Evolutionary conservation across 2,113 vertebrate species (phyloP).

Genomic region (Hippolais icterina): DNA sequence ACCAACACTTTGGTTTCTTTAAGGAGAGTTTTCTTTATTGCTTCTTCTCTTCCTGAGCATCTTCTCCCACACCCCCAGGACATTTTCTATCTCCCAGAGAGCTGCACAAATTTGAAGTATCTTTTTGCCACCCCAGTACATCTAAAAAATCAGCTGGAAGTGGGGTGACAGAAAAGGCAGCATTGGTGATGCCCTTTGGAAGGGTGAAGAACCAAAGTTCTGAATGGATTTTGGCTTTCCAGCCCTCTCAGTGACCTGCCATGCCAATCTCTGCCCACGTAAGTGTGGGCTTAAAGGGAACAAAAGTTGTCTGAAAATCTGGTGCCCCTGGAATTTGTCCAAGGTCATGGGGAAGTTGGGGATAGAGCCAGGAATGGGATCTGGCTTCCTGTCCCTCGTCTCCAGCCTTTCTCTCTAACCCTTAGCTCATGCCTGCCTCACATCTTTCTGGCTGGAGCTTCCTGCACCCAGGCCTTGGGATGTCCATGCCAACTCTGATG

Average conservation of each 20-base stretch:
- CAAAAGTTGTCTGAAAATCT: background rate
- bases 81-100: background rate
- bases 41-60: background rate
- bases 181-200: background rate
- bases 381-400: background rate
- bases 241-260: background rate
- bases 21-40: background rate
- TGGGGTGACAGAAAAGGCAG: background rate
- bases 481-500: background rate
- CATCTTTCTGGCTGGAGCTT: background rate
- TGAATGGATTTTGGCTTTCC: background rate
- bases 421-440: background rate
- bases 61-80: background rate
- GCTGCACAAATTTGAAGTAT: background rate
- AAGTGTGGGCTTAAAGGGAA: background rate
- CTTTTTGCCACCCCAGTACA: background rate
- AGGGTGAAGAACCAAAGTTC: background rate
- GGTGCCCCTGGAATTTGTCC: background rate
- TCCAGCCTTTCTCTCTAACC: background rate
- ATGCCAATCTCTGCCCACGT: background rate
- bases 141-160: background rate
- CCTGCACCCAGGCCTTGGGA: background rate
- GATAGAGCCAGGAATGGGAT: background rate
- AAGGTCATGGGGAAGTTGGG: background rate
- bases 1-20: background rate